phyloP scores from a whole-genome alignment of 1,140 invertebrate species.

The Ostrea edulis region DNA sequence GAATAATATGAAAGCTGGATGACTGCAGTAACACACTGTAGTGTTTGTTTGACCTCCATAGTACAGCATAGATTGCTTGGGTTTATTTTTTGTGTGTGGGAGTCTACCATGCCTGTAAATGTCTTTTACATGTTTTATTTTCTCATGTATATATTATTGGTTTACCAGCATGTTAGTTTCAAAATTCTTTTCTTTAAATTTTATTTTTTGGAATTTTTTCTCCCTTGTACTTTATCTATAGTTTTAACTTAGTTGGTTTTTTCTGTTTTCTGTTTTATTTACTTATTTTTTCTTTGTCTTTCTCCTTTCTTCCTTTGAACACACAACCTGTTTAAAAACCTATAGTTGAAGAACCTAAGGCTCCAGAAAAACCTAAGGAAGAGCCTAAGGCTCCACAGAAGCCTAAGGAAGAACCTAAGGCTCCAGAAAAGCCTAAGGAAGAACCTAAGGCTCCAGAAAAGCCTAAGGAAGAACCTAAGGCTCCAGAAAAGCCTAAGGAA shows the following conservation, averaged over 20 bases:
- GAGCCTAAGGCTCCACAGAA: slow-evolving; percentile 42
- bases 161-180: slow-evolving; percentile 44
- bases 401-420: slow-evolving; percentile 34
- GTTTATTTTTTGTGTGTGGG: slow-evolving; percentile 4
- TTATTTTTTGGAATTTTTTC: neutral
- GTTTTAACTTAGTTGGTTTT: slow-evolving; percentile 19
- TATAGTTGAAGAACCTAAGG: slow-evolving; percentile 23
- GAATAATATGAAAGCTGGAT: neutral
- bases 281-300: slow-evolving; percentile 24
- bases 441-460: slow-evolving; percentile 28
- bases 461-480: slow-evolving; percentile 17
- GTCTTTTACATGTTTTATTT: neutral
- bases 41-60: neutral
- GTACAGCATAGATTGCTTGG: slow-evolving; percentile 30
- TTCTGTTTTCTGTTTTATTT: slow-evolving; percentile 9
- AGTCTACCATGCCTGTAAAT: slow-evolving; percentile 7
- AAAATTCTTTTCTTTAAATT: slow-evolving; percentile 22
- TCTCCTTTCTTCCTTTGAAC: slow-evolving; percentile 20
- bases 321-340: slow-evolving; percentile 23
- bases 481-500: slow-evolving; percentile 41
- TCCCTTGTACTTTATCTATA: slow-evolving; percentile 25
- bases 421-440: slow-evolving; percentile 36
- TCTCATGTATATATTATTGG: slow-evolving; percentile 27
- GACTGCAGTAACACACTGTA: neutral
- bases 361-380: slow-evolving; percentile 47